Percentiles rank a stretch among this genome's conserved stretches.
Evolutionary conservation across 2,888 invertebrate species (phyloP).

Genomic region (Apamea epomidion): DNA sequence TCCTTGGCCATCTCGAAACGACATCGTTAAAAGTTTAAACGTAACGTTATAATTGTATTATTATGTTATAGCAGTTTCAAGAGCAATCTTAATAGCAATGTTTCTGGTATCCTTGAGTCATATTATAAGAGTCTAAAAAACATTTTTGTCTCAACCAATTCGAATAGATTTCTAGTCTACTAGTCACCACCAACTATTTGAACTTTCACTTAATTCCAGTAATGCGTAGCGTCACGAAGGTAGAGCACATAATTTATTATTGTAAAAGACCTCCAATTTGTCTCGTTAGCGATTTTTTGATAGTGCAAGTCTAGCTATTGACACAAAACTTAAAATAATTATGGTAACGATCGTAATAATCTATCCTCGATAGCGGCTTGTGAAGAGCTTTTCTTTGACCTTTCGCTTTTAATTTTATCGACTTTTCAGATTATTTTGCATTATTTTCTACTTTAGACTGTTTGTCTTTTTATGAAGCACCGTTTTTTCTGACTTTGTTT

Average conservation of each 20-base stretch:
- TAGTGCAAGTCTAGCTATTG: neutral
- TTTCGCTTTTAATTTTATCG: neutral
- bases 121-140: neutral
- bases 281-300: neutral
- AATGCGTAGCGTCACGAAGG: too few species aligned
- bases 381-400: slow-evolving; percentile 7
- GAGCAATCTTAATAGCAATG: neutral
- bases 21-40: slow-evolving; percentile 1
- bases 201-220: neutral
- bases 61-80: neutral
- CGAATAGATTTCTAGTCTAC: neutral
- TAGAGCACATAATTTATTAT: neutral
- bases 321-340: neutral
- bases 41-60: neutral
- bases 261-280: neutral
- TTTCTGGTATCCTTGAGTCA: neutral
- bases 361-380: neutral
- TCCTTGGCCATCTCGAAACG: neutral
- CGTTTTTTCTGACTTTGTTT: too few species aligned
- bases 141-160: neutral
- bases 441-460: neutral
- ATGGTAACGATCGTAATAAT: neutral
- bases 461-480: neutral
- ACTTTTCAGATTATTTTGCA: neutral
- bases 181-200: neutral